phyloP scores from a whole-genome alignment of 2,797 vertebrate species.

The Hapalemur alaotrensis region DNA sequence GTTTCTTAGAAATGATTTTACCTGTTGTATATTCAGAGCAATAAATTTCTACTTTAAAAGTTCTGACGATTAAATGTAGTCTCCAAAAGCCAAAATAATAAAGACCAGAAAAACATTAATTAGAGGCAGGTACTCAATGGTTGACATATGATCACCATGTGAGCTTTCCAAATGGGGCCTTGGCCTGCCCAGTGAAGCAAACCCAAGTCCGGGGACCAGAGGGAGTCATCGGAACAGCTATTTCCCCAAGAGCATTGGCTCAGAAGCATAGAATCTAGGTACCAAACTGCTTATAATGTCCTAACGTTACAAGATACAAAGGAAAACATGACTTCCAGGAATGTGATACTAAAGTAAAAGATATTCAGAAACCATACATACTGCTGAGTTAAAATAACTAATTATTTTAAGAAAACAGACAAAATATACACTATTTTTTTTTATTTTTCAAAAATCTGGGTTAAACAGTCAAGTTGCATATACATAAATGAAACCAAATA shows the following conservation, averaged over 20 bases:
- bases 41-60: background rate
- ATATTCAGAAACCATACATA: background rate
- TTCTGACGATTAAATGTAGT: conserved; percentile 27
- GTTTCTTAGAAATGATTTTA: conserved; percentile 36
- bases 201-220: background rate
- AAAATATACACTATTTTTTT: conserved; percentile 47
- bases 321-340: conserved; percentile 5
- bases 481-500: conserved; percentile 56
- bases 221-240: background rate
- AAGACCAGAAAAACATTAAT: background rate
- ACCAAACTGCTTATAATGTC: background rate
- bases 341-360: background rate
- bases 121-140: background rate
- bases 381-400: background rate
- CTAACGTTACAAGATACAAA: background rate
- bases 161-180: background rate
- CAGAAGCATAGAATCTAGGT: background rate
- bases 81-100: conserved; percentile 16
- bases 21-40: background rate
- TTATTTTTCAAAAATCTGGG: conserved; percentile 68
- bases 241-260: background rate
- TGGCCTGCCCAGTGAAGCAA: background rate
- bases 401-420: conserved; percentile 62
- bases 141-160: background rate
- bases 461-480: conserved; percentile 55